These are phyloP conservation scores for Pardosa pseudoannulata DNA, from an alignment of 2,888 invertebrate genomes.

Conservation along the genomic window DNA sequence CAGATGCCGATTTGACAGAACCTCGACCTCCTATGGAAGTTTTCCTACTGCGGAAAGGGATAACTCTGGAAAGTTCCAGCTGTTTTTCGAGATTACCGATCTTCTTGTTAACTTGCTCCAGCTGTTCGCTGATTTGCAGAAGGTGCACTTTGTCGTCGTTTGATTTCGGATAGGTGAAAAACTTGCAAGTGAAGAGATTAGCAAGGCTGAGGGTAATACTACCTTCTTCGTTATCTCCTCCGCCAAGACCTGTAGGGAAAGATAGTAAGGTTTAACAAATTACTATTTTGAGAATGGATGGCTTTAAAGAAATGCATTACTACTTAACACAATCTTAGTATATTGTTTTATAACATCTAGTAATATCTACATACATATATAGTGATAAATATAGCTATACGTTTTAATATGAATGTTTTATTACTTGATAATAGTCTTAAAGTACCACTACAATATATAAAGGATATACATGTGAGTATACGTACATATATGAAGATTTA, in stretches of 20 bases:
- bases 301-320: too few relatives aligned
- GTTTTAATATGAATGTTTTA: too few relatives aligned
- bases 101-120: slow-evolving; percentile 78
- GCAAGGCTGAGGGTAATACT: slow-evolving; percentile 93
- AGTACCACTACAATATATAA: too few relatives aligned
- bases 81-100: slow-evolving; percentile 46
- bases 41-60: slow-evolving; percentile 21
- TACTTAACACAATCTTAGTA: too few relatives aligned
- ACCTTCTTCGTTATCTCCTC: slow-evolving; percentile 84
- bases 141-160: slow-evolving; percentile 90
- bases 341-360: too few relatives aligned
- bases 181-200: slow-evolving; percentile 91
- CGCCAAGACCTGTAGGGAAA: slow-evolving; percentile 62
- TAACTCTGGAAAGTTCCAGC: slow-evolving; percentile 45
- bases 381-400: too few relatives aligned
- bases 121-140: slow-evolving; percentile 78
- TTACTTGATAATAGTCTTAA: too few relatives aligned
- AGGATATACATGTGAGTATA: too few relatives aligned
- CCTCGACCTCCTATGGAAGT: slow-evolving; percentile 56
- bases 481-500: too few relatives aligned
- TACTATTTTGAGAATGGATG: too few relatives aligned
- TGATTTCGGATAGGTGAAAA: slow-evolving; percentile 92
- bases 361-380: too few relatives aligned
- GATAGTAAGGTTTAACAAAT: too few relatives aligned
- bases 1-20: slow-evolving; percentile 41